Conservation (phyloP, 2,797 vertebrate genomes). For the Denticeps clupeoides region DNA sequence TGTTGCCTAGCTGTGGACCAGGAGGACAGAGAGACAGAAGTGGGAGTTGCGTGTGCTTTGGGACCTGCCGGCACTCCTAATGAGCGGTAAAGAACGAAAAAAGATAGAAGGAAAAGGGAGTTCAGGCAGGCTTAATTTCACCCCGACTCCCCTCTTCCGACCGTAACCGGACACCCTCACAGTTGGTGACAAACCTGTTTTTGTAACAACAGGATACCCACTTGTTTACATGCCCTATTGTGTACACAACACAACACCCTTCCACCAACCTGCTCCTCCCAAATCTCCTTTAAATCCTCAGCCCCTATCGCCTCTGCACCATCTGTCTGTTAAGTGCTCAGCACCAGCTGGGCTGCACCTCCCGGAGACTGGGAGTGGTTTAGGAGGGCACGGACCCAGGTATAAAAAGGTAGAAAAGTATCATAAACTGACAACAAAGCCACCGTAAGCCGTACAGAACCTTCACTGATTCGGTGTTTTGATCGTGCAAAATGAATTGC, state of each 20-base stretch:
- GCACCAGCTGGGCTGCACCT: no score
- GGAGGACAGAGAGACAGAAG: conserved; percentile 8
- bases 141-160: not conserved
- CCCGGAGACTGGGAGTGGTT: no score
- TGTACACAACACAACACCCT: conserved; percentile 1
- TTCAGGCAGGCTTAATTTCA: not conserved
- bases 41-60: not conserved
- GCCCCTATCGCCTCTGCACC: no score
- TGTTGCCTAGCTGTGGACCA: conserved; percentile 2
- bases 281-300: no score
- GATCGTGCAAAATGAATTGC: no score
- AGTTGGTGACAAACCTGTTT: conserved; percentile 18
- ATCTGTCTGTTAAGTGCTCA: no score
- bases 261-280: not conserved
- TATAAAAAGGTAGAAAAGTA: no score
- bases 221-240: conserved; percentile 17
- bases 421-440: no score
- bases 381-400: no score
- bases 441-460: no score
- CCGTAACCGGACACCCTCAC: conserved; percentile 14
- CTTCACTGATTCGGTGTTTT: no score
- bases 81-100: conserved; percentile 15
- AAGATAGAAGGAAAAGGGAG: conserved; percentile 31
- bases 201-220: conserved; percentile 8
- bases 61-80: conserved; percentile 13